Base-by-base conservation (phyloP, 2,888 invertebrate species). In the Brachyptera risi region DNA sequence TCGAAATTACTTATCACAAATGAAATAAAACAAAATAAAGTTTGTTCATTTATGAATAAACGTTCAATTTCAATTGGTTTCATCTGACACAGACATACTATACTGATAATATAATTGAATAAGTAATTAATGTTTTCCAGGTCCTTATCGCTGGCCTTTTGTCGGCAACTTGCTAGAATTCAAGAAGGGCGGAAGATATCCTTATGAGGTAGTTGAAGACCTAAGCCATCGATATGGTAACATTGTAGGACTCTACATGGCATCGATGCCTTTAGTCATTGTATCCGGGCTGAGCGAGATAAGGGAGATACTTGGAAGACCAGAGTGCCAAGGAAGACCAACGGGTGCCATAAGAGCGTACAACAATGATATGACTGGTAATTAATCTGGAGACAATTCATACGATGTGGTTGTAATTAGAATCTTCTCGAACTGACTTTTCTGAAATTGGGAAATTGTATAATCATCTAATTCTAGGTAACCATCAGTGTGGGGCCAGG, bases 231-330 rank as follows among this genome's bases (percentile, higher is more conserved):
- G 42, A 3, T 54, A 54, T 27, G 60, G 60, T 27, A 60, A 60
- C 42, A 42, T 60, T 24, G 54, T 15, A 2, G 60, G 60, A n/a
- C 15, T 60, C 24, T 40, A 27, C 54, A 17, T 60, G 26, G 21
- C 40, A 23, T 40, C 38, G 5, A 27, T 26, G 13, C 60, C 54
- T 5, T 19, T 60, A 0, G 27, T 60, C 5, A 24, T 60, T 21
- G 60, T 60, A 21, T 60, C 60, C 13, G 60, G 60, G 3, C 60
- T 60, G 19, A 19, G 19, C 7, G 60, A 60, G 42, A 42, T 60
- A 54, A 51, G 26, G 42, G 60, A 60, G 54, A 42, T 44, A 26
- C 60, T 54, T 40, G 40, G 37, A 5, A 27, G 44, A 11, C 60
- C 60, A 5, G 60, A 54, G 40, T 42, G 51, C 26, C 60, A 60